phyloP scores from a whole-genome alignment of 2,888 invertebrate species.

The Euproctis similis region DNA sequence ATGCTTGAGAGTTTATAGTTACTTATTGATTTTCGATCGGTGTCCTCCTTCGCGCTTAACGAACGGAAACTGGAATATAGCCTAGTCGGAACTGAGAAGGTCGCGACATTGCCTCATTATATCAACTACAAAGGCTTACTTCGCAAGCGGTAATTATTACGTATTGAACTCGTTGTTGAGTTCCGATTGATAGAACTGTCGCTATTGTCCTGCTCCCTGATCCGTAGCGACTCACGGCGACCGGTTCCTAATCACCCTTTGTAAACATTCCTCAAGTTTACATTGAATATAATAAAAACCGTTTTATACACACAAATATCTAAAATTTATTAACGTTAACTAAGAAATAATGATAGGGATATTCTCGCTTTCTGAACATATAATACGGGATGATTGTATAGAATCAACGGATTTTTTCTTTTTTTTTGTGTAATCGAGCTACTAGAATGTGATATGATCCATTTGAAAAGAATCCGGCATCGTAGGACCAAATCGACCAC shows the following conservation, averaged over 20 bases:
- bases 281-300: slow-evolving; percentile 6
- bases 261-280: slow-evolving; percentile 38
- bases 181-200: slow-evolving; percentile 38
- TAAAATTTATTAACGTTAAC: slow-evolving; percentile 8
- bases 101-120: slow-evolving; percentile 57
- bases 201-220: slow-evolving; percentile 41
- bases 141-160: slow-evolving; percentile 55
- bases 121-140: slow-evolving; percentile 51
- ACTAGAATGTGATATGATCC: slow-evolving; percentile 23
- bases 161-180: slow-evolving; percentile 44
- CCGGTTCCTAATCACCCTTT: slow-evolving; percentile 52
- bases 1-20: too few relatives aligned
- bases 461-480: slow-evolving; percentile 26
- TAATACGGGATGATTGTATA: slow-evolving; percentile 51
- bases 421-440: slow-evolving; percentile 35
- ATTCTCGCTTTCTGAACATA: slow-evolving; percentile 11
- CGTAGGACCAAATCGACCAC: slow-evolving; percentile 31
- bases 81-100: slow-evolving; percentile 44
- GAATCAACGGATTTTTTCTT: slow-evolving; percentile 38
- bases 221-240: slow-evolving; percentile 35
- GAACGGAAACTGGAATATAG: slow-evolving; percentile 46
- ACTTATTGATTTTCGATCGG: slow-evolving; percentile 44
- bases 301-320: too few relatives aligned
- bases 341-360: slow-evolving; percentile 9
- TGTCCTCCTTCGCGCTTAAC: slow-evolving; percentile 46